Conservation (phyloP, 2,113 vertebrate species). For the Pithys albifrons region DNA sequence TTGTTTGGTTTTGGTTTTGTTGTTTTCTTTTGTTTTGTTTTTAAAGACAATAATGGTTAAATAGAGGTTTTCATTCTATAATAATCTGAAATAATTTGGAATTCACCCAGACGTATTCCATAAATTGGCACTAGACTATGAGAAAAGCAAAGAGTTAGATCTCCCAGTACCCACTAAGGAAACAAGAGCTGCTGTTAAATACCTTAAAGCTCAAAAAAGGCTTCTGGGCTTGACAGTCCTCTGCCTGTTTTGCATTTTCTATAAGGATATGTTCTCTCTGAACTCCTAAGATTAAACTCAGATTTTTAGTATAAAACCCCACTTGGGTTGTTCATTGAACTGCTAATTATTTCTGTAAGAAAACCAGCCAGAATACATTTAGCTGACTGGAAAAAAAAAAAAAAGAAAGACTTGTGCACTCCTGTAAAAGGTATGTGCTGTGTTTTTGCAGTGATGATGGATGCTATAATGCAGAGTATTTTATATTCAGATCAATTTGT, state of each 20-base stretch:
- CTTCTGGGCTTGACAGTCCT: background rate
- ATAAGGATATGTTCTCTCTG: background rate
- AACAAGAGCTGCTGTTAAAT: conserved; percentile 18
- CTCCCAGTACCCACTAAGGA: conserved; percentile 6
- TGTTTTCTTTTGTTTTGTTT: background rate
- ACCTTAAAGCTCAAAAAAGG: conserved; percentile 3
- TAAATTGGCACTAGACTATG: conserved; percentile 11
- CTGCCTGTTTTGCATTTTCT: conserved; percentile 23
- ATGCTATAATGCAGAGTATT: background rate
- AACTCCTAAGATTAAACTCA: background rate
- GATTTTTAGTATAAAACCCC: background rate
- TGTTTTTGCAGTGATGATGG: background rate
- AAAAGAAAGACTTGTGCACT: background rate
- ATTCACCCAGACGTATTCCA: background rate
- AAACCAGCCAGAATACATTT: background rate
- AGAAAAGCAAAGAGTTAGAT: conserved; percentile 17
- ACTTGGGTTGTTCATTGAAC: background rate
- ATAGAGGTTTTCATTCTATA: background rate
- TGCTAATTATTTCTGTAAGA: background rate
- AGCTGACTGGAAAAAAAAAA: background rate
- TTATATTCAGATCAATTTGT: background rate
- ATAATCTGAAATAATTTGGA: background rate
- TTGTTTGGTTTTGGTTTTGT: too few species aligned
- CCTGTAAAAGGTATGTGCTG: background rate
- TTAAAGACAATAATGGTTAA: background rate